These are phyloP conservation scores for Wasmannia auropunctata DNA, from an alignment of 1,140 invertebrate genomes.

Conservation along the genomic window DNA sequence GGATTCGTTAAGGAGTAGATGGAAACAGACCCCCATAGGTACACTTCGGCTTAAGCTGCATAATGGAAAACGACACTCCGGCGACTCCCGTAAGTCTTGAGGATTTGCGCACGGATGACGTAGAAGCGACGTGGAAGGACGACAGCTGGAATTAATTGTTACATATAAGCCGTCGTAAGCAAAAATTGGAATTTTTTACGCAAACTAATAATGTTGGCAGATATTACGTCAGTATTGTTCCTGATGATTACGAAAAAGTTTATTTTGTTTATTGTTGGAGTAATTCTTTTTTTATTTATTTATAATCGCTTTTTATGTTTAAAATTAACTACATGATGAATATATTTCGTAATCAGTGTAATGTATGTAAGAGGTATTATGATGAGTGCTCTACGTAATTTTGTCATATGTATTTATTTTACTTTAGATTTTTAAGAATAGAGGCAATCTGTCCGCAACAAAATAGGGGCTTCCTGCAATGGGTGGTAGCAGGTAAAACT, in stretches of 20 bases:
- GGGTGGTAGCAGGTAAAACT: conserved; percentile 61
- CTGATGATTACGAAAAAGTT: not conserved
- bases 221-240: not conserved
- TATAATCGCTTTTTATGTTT: not conserved
- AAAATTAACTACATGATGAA: not conserved
- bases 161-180: not conserved
- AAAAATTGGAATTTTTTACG: not conserved
- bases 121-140: conserved; percentile 26
- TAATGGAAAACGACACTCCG: conserved; percentile 70
- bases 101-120: conserved; percentile 42
- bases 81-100: conserved; percentile 61
- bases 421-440: conserved; percentile 23
- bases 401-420: not conserved
- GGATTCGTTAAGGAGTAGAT: conserved; percentile 47
- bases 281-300: not conserved
- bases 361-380: not conserved
- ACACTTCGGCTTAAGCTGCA: conserved; percentile 52
- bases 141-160: conserved; percentile 61
- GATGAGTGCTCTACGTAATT: not conserved
- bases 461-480: conserved; percentile 29
- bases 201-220: not conserved
- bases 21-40: conserved; percentile 69
- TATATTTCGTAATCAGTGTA: not conserved
- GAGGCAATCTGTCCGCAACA: conserved; percentile 39
- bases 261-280: not conserved